Evolutionary conservation across 2,888 invertebrate genomes (phyloP).

Genomic region (Nebria brevicollis): DNA sequence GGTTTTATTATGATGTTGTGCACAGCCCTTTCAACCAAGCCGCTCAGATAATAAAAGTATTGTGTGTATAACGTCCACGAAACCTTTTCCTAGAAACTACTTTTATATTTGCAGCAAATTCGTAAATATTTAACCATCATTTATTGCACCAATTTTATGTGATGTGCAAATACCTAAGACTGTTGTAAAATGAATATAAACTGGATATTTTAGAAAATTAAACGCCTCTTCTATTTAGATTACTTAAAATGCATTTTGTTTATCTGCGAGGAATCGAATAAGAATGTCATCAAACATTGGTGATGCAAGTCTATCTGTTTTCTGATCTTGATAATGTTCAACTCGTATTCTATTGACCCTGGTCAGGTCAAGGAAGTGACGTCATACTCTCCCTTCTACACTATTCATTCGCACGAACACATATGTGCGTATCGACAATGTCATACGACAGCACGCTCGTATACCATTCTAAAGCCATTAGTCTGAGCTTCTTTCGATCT

Average conservation of each 20-base stretch:
- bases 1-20: neutral
- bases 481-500: too few species aligned
- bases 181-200: neutral
- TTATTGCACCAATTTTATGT: neutral
- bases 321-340: slow-evolving; percentile 3
- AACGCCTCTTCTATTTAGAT: too few species aligned
- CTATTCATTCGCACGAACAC: slow-evolving; percentile 4
- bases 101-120: neutral
- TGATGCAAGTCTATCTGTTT: neutral
- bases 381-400: slow-evolving; percentile 30
- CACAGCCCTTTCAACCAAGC: neutral
- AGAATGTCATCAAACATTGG: neutral
- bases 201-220: neutral
- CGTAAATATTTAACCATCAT: neutral
- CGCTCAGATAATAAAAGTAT: neutral
- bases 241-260: too few species aligned
- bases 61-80: neutral
- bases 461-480: neutral
- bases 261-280: neutral
- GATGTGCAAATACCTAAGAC: neutral
- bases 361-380: slow-evolving; percentile 44
- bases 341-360: slow-evolving; percentile 39
- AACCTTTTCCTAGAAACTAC: neutral
- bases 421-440: neutral
- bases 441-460: neutral